A percentile compares a stretch with the other conserved stretches of the same genome.
Evolutionary conservation across 1,140 invertebrate genomes (phyloP).

Genomic region (Caenorhabditis tropicalis): DNA sequence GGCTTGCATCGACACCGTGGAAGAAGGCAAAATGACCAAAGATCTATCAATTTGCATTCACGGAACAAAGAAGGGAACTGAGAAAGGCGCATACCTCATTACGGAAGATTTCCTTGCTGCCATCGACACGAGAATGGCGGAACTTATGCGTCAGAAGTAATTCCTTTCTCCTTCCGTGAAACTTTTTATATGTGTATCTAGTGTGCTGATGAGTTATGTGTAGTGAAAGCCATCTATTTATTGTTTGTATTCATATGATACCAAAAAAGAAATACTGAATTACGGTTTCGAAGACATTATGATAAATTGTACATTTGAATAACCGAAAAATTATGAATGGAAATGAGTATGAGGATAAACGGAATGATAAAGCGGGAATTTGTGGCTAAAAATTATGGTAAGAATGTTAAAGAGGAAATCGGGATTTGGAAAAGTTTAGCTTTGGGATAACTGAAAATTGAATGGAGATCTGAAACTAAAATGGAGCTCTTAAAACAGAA

Average conservation of each 20-base stretch:
- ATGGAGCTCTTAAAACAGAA: no score
- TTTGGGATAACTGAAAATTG: not conserved
- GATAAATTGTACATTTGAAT: no score
- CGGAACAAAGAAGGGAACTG: slow-evolving; percentile 75
- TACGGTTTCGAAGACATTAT: no score
- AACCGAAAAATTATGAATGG: not conserved
- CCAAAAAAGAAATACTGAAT: not conserved
- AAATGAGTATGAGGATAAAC: not conserved
- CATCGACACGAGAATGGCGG: slow-evolving; percentile 59
- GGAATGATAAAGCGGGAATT: no score
- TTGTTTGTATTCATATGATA: not conserved
- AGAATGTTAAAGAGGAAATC: no score
- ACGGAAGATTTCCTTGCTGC: slow-evolving; percentile 68
- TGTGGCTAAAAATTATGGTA: no score
- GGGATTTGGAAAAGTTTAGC: no score
- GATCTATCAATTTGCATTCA: slow-evolving; percentile 98
- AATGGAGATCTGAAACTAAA: not conserved
- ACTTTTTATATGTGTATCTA: slow-evolving; percentile 33
- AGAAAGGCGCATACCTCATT: slow-evolving; percentile 63
- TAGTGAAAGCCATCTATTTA: not conserved
- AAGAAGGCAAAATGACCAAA: slow-evolving; percentile 94
- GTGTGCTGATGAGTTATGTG: slow-evolving; percentile 13
- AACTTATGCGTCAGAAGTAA: slow-evolving; percentile 50
- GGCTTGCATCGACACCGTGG: slow-evolving; percentile 92
- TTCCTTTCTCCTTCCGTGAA: not conserved